Base-by-base conservation (phyloP, 2,888 invertebrate species). In the Polyommatus icarus region DNA sequence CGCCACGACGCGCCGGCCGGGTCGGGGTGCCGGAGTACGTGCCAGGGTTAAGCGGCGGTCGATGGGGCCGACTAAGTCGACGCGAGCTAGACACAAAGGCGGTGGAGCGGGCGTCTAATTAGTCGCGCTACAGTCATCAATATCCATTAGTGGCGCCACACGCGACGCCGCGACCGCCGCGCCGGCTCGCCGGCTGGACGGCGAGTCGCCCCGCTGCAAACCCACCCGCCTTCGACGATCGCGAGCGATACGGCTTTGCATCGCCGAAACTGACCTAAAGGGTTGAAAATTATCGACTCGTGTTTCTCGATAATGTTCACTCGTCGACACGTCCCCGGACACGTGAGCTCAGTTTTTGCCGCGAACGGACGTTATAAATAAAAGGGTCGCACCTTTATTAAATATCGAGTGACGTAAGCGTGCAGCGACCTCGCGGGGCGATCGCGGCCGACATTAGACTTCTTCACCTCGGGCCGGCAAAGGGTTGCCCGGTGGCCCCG, bases 61-160 rank as follows among this genome's bases (percentile, higher is more conserved):
- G 78, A 83, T 83, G 82, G 83, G 84, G 82, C 83, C 81, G 83
- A 84, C 85, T 85, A 89, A 88, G 86, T 83, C 84, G 84, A 83
- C 82, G 82, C 84, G 78, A 82, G 83, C 84, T 81, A 83, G 84
- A 83, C 87, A 87, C 86, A 81, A 78, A 79, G 79, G 82, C 82
- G 79, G 87, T 85, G 85, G 86, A 87, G 87, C 80, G 80, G 82
- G 81, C 83, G 88, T 89, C 86, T 92, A 93, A 93, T 93, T 93
- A 93, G 92, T 89, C 88, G 89, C 88, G 87, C 88, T 88, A 88
- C 88, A 87, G 89, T 90, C 93, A 93, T 93, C 93, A 92, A 94
- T 93, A 92, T 92, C 92, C 92, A 93, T 93, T 93, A 93, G 87
- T 84, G 92, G 92, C 92, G 92, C 92, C 92, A 86, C 93, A 93